Evolutionary conservation across 2,888 invertebrate species (phyloP).

Genomic region (Monopis laevigella): DNA sequence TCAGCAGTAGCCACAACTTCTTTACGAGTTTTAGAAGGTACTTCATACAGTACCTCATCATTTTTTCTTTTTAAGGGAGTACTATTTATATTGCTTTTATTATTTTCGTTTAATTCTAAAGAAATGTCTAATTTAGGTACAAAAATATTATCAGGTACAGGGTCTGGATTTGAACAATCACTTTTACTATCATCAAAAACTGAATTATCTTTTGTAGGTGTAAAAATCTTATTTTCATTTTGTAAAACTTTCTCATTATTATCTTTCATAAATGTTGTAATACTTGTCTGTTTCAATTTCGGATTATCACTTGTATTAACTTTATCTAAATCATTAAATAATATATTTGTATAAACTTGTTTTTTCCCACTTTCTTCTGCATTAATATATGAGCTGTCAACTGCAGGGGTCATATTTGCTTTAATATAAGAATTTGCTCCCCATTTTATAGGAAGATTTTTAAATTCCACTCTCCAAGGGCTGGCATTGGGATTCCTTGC

Average conservation of each 20-base stretch:
- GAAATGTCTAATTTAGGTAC: no score
- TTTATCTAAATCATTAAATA: conserved; percentile 31
- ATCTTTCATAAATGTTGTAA: conserved; percentile 54
- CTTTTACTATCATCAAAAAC: conserved; percentile 32
- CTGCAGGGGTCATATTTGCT: conserved; percentile 59
- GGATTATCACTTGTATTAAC: conserved; percentile 23
- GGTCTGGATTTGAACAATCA: no score
- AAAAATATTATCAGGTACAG: no score
- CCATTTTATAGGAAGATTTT: conserved; percentile 52
- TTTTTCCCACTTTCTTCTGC: conserved; percentile 38
- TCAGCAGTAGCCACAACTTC: conserved; percentile 17
- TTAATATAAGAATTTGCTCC: conserved; percentile 52
- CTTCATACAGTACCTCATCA: conserved; percentile 17
- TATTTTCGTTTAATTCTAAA: no score
- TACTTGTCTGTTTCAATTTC: conserved; percentile 51
- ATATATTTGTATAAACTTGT: conserved; percentile 53
- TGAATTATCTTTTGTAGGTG: conserved; percentile 34
- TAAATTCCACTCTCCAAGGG: conserved; percentile 57
- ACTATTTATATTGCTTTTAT: conserved; percentile 20
- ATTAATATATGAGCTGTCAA: conserved; percentile 51
- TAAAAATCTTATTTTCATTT: conserved; percentile 34
- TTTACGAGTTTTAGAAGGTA: conserved; percentile 24
- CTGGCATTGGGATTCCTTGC: conserved; percentile 42
- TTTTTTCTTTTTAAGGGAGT: conserved; percentile 21
- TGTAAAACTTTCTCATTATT: conserved; percentile 43